Evolutionary conservation across 2,888 invertebrate genomes (phyloP).

Genomic region (Agonum fuliginosum): DNA sequence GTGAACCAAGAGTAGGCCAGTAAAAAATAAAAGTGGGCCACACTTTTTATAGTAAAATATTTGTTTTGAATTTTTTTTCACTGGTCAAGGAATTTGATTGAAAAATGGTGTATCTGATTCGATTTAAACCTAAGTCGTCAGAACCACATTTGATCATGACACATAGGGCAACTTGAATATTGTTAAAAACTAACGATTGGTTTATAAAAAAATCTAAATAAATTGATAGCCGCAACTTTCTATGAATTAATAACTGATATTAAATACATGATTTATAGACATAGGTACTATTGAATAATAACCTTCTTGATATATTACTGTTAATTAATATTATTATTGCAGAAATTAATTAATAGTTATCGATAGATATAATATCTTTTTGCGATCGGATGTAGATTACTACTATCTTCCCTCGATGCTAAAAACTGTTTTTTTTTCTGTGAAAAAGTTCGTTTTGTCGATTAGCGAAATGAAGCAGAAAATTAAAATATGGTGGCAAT

Average conservation of each 20-base stretch:
- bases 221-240: neutral
- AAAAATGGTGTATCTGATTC: too few species aligned
- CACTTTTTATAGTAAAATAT: too few species aligned
- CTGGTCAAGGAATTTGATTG: too few species aligned
- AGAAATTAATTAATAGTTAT: conserved; percentile 33
- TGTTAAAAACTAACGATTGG: neutral
- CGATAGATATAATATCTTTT: conserved; percentile 30
- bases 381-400: conserved; percentile 5
- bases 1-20: too few species aligned
- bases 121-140: too few species aligned
- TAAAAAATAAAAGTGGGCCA: too few species aligned
- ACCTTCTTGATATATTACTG: conserved; percentile 8
- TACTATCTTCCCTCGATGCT: neutral
- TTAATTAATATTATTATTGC: conserved; percentile 26
- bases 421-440: conserved; percentile 11
- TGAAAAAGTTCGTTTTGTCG: conserved; percentile 8
- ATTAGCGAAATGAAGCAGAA: conserved; percentile 35
- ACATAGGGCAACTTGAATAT: too few species aligned
- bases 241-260: too few species aligned
- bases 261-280: neutral
- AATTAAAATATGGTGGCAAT: conserved; percentile 36
- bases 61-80: too few species aligned
- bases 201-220: neutral
- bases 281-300: conserved; percentile 1
- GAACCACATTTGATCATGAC: too few species aligned